A percentile compares a stretch with the other conserved stretches of the same genome.
These are phyloP conservation scores for Semicossyphus pulcher DNA, from an alignment of 2,113 vertebrate genomes.

Conservation along the genomic window DNA sequence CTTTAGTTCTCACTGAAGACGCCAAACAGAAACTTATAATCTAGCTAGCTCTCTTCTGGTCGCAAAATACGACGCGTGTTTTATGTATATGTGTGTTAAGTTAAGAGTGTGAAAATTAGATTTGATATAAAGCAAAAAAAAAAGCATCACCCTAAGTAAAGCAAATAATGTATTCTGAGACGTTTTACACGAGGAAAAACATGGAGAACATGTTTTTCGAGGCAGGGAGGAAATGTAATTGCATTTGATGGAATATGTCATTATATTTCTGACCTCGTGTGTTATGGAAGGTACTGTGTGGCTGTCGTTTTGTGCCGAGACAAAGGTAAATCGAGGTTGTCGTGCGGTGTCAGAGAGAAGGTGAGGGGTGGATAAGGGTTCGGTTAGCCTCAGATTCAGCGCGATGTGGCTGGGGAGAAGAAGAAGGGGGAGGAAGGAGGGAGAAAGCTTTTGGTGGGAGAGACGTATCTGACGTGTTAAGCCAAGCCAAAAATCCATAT, in stretches of 20 bases:
- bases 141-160: constrained; percentile 55
- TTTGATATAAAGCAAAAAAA: constrained; percentile 48
- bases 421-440: constrained; percentile 26
- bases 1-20: constrained; percentile 55
- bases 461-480: constrained; percentile 69
- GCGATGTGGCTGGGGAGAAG: constrained; percentile 39
- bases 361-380: constrained; percentile 42
- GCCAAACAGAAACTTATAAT: constrained; percentile 69
- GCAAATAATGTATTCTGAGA: constrained; percentile 61
- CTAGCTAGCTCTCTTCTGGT: constrained; percentile 76
- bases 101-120: constrained; percentile 56
- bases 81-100: constrained; percentile 72
- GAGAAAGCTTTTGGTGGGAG: constrained; percentile 56
- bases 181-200: constrained; percentile 52
- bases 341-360: constrained; percentile 27
- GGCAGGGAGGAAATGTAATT: constrained; percentile 71
- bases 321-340: constrained; percentile 48
- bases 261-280: constrained; percentile 74
- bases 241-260: constrained; percentile 62
- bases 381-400: constrained; percentile 49
- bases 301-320: constrained; percentile 57
- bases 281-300: constrained; percentile 74
- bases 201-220: constrained; percentile 57
- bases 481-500: constrained; percentile 71
- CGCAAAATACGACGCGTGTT: constrained; percentile 52